These are phyloP conservation scores for Actenoides lindsayi DNA, from an alignment of 2,113 vertebrate genomes.

Conservation along the genomic window DNA sequence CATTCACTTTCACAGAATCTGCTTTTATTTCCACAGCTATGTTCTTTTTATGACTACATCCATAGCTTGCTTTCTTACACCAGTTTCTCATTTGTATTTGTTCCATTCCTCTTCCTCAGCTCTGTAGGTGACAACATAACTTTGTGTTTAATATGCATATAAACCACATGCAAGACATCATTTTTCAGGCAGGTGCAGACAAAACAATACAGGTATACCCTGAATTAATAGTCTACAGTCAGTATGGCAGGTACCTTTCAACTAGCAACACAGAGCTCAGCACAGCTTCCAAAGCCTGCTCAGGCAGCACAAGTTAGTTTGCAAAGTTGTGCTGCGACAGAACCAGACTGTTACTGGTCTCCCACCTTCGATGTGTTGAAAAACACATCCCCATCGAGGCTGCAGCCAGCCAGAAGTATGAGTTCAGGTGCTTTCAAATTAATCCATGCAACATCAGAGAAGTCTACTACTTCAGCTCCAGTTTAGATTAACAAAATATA, in stretches of 20 bases:
- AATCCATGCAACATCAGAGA: neutral
- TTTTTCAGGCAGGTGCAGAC: neutral
- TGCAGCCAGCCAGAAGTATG: neutral
- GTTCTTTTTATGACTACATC: neutral
- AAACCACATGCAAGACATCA: neutral
- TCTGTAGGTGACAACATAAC: neutral
- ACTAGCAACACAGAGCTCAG: neutral
- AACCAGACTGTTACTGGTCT: neutral
- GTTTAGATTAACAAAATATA: neutral
- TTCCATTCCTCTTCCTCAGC: neutral
- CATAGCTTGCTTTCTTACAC: neutral
- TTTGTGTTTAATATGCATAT: neutral
- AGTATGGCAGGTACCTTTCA: neutral
- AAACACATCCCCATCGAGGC: accelerated
- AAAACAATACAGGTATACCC: neutral
- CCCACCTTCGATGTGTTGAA: neutral
- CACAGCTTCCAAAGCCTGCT: neutral
- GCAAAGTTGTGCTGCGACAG: neutral
- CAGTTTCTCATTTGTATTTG: neutral
- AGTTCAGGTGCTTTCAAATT: neutral
- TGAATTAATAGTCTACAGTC: neutral
- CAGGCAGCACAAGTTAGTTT: neutral
- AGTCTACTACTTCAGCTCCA: neutral
- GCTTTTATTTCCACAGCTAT: neutral
- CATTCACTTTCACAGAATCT: neutral